These are phyloP conservation scores for Atta texana DNA, from an alignment of 1,140 invertebrate species.

Conservation along the genomic window DNA sequence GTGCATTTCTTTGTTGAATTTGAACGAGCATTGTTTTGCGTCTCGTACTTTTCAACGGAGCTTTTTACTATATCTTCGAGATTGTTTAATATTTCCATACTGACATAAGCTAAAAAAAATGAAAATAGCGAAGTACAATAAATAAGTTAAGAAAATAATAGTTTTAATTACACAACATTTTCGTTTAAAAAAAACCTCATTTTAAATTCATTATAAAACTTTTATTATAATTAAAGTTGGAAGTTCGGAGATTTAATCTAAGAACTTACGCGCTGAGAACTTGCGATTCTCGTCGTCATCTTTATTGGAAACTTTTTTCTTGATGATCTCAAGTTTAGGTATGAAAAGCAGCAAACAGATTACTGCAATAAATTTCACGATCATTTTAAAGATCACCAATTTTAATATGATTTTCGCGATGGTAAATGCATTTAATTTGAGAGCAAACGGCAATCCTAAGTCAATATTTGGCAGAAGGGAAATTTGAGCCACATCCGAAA, in stretches of 20 bases:
- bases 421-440: constrained; percentile 90
- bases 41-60: constrained; percentile 76
- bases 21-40: constrained; percentile 39
- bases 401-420: constrained; percentile 91
- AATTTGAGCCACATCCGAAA: constrained; percentile 87
- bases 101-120: constrained; percentile 47
- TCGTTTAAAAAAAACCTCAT: not conserved
- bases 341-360: constrained; percentile 91
- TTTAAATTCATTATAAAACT: not conserved
- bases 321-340: constrained; percentile 88
- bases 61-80: constrained; percentile 73
- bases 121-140: not conserved
- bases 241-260: constrained; percentile 4
- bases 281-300: constrained; percentile 74
- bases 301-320: constrained; percentile 66
- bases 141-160: not conserved
- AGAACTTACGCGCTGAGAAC: constrained; percentile 67
- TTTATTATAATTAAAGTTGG: constrained; percentile 7
- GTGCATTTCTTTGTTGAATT: constrained; percentile 66
- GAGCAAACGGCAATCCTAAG: constrained; percentile 80
- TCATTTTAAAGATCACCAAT: constrained; percentile 91
- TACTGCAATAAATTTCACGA: constrained; percentile 91
- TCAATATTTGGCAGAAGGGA: constrained; percentile 82
- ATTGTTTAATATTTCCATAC: constrained; percentile 67
- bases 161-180: not conserved